Evolutionary conservation across 2,888 invertebrate genomes (phyloP), one percentile per base, ranked within the genome.

Genomic region (Caenorhabditis virilis): DNA sequence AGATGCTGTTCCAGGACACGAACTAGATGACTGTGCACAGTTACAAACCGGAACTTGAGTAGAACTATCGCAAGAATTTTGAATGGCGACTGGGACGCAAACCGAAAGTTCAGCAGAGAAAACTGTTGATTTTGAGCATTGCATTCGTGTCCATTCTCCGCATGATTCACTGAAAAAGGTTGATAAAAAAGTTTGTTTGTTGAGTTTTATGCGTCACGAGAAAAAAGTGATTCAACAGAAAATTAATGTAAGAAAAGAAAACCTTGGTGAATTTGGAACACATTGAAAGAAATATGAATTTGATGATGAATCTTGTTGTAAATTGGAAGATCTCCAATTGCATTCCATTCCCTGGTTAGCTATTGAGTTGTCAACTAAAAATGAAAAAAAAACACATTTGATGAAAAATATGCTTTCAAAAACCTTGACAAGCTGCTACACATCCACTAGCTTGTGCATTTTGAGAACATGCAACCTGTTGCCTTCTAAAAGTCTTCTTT

Each of bases 141-240:
- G 72, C 60, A 77, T 58, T 15, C 77, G 68, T 27, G 63, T 62
- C 82, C 82, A 82, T 64, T 78, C 76, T 41, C 82, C 82, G 52
- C 82, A 82, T 6, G 78, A 58, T 23, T 69, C 71, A 18, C 82
- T 82, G 56, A 48, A 64, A 55, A 26, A 41, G n/a, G n/a, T n/a
- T n/a, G n/a, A n/a, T n/a, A n/a, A n/a, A n/a, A n/a, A n/a, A n/a
- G n/a, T n/a, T n/a, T n/a, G n/a, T n/a, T n/a, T n/a, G n/a, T n/a
- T n/a, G n/a, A n/a, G n/a, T n/a, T n/a, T n/a, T n/a, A n/a, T n/a
- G n/a, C n/a, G n/a, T n/a, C n/a, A n/a, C 15, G 18, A 36, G 36
- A 6, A 30, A 30, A 30, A 30, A 30, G 6, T 6, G 7, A 9
- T 30, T 30, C 30, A 30, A 9, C 13, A 9, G 30, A 9, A 30